Conservation (phyloP, 2,888 invertebrate species). For the Azorinus chamasolen region DNA sequence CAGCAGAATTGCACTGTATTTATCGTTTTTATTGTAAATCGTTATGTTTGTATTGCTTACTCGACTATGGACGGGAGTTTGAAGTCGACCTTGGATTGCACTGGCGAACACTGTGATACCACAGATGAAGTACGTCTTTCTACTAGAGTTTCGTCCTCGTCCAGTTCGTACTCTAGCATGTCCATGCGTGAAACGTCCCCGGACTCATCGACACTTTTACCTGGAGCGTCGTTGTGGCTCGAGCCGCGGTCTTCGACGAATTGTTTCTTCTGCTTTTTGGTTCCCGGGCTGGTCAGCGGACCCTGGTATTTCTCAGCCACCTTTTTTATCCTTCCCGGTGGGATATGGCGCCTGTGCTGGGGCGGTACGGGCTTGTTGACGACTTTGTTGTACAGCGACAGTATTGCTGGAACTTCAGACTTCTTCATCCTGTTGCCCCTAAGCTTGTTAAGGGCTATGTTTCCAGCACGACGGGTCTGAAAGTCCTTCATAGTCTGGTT, state of each 20-base stretch:
- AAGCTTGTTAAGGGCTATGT: constrained; percentile 35
- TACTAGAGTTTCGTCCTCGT: not conserved
- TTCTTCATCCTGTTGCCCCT: constrained; percentile 42
- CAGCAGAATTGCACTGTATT: no score
- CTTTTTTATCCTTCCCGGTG: constrained; percentile 40
- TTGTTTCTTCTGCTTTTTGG: not conserved
- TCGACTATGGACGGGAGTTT: constrained; percentile 17
- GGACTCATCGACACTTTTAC: not conserved
- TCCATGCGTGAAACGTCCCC: constrained; percentile 7
- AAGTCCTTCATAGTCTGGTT: constrained; percentile 60
- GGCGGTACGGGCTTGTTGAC: constrained; percentile 38
- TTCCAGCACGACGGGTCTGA: constrained; percentile 52
- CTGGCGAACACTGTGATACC: constrained; percentile 1
- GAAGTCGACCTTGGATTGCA: constrained; percentile 17
- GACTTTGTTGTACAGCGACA: constrained; percentile 57
- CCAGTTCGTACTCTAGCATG: constrained; percentile 6
- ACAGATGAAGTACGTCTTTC: constrained; percentile 5
- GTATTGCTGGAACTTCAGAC: constrained; percentile 45
- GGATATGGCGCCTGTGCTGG: constrained; percentile 18
- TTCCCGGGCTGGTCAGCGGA: constrained; percentile 1
- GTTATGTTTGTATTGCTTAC: no score
- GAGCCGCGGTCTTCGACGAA: not conserved
- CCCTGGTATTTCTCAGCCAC: constrained; percentile 51
- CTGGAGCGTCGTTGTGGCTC: not conserved
- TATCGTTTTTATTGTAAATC: no score